phyloP scores from a whole-genome alignment of 2,797 vertebrate genomes.

The Erithacus rubecula region DNA sequence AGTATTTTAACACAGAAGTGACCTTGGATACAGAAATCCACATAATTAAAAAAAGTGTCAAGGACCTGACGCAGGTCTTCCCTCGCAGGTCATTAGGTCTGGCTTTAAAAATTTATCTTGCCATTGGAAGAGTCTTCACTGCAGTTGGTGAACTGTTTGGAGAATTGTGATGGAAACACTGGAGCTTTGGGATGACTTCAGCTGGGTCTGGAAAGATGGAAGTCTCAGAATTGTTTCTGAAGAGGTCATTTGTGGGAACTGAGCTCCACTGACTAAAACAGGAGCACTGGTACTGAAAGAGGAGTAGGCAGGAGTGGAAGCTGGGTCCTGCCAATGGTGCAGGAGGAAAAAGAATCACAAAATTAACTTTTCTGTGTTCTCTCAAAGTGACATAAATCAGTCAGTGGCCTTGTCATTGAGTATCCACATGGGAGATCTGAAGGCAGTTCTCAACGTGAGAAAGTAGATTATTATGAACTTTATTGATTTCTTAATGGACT shows the following conservation, averaged over 20 bases:
- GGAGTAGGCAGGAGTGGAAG: not conserved
- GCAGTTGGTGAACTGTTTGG: not conserved
- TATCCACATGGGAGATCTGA: not conserved
- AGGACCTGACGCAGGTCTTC: not conserved
- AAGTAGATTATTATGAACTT: not conserved
- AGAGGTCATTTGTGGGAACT: not conserved
- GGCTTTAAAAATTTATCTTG: not conserved
- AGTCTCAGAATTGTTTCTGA: not conserved
- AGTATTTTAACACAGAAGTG: not conserved
- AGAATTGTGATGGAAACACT: not conserved
- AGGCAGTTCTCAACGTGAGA: not conserved
- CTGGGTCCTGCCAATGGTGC: rapidly evolving
- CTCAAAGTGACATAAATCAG: not conserved
- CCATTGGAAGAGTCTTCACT: not conserved
- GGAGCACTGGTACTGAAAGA: not conserved
- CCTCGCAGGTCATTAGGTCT: not conserved
- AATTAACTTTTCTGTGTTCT: not conserved
- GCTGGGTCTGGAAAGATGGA: not conserved
- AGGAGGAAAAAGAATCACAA: not conserved
- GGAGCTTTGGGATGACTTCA: not conserved
- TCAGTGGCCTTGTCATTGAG: rapidly evolving
- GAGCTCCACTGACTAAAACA: not conserved
- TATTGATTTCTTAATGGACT: constrained; percentile 24
- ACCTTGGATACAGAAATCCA: not conserved
- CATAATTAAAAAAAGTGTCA: not conserved